These are phyloP conservation scores for Platycercus adscitus DNA, from an alignment of 2,113 vertebrate species.

Conservation along the genomic window DNA sequence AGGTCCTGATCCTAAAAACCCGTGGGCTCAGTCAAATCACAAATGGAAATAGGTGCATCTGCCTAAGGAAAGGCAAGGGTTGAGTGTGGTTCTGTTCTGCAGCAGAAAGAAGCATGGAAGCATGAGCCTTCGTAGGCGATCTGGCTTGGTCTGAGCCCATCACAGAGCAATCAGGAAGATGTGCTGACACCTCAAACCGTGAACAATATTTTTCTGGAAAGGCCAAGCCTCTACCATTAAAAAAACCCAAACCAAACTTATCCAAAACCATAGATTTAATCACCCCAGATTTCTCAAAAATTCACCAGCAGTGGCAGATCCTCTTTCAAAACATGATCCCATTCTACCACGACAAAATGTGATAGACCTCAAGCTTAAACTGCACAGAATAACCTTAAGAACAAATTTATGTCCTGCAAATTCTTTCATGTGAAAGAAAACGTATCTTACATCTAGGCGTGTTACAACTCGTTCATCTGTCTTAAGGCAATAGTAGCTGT, in stretches of 20 bases:
- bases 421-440: neutral
- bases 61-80: neutral
- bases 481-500: conserved; percentile 46
- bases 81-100: neutral
- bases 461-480: conserved; percentile 31
- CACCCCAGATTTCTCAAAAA: neutral
- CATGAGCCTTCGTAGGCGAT: neutral
- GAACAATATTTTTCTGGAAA: neutral
- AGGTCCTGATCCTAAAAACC: fast-evolving
- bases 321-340: neutral
- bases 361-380: neutral
- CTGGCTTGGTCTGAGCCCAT: neutral
- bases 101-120: neutral
- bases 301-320: neutral
- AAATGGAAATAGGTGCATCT: neutral
- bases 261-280: neutral
- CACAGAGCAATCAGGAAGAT: fast-evolving
- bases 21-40: neutral
- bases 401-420: neutral
- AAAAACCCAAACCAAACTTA: neutral
- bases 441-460: neutral
- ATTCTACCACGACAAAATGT: neutral
- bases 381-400: neutral
- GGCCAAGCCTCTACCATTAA: neutral
- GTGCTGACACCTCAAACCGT: neutral